Percentiles rank a stretch among this genome's conserved stretches.
Evolutionary conservation across 2,797 vertebrate genomes (phyloP).

Genomic region (Lycodopsis pacificus): DNA sequence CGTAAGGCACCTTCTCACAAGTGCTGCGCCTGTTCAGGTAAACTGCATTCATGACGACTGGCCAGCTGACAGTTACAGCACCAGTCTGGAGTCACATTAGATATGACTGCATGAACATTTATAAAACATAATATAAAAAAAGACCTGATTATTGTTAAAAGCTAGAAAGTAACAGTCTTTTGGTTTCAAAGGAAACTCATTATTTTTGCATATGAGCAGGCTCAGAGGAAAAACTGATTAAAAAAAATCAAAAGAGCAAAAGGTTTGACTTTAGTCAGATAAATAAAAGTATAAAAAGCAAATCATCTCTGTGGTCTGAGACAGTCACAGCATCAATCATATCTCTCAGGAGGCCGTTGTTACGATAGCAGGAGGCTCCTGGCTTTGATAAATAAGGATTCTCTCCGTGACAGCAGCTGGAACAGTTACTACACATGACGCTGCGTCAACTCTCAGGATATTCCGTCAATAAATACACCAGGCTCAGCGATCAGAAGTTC

Average conservation of each 20-base stretch:
- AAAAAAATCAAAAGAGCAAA: slow-evolving; percentile 24
- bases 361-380: slow-evolving; percentile 4
- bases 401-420: slow-evolving; percentile 33
- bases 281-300: slow-evolving; percentile 65
- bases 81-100: slow-evolving; percentile 48
- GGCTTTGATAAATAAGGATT: slow-evolving; percentile 39
- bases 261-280: slow-evolving; percentile 36
- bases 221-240: slow-evolving; percentile 66
- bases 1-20: slow-evolving; percentile 77
- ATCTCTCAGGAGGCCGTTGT: not conserved
- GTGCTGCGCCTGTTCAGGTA: slow-evolving; percentile 32
- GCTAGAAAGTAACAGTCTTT: slow-evolving; percentile 76
- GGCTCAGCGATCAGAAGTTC: slow-evolving; percentile 87
- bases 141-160: slow-evolving; percentile 63
- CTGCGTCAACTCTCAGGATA: slow-evolving; percentile 1
- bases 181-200: slow-evolving; percentile 56
- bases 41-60: slow-evolving; percentile 23
- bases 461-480: slow-evolving; percentile 29
- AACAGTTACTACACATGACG: slow-evolving; percentile 19
- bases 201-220: slow-evolving; percentile 77
- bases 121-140: slow-evolving; percentile 66
- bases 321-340: slow-evolving; percentile 49
- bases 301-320: slow-evolving; percentile 51
- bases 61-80: slow-evolving; percentile 44
- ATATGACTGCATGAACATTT: slow-evolving; percentile 38